Base-by-base conservation (phyloP, 2,797 vertebrate genomes). In the Taenioides sp. region DNA sequence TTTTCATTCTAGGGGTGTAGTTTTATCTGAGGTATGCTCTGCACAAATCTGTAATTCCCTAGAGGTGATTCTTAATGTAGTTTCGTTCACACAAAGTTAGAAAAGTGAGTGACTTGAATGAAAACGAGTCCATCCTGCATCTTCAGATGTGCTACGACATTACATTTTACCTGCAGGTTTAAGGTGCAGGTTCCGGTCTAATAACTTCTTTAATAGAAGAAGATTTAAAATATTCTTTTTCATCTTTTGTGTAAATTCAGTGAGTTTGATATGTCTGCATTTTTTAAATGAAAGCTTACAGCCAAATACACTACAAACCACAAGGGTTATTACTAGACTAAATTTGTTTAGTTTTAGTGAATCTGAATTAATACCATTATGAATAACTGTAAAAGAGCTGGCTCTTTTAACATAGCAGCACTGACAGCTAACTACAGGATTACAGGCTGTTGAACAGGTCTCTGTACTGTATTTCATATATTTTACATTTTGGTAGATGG, bases 41-140 rank as follows among this genome's bases (percentile, higher is more conserved):
- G 78, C 63, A 59, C 31, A 73, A 76, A 71, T 64, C 72, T 52
- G 58, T 60, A 55, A 37, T 58, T 64, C 64, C 69, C 68, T 49
- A n/a, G 17, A 69, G 43, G 23, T 37, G 25, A 49, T 22, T 65
- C 31, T 68, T 78, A 14, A 73, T 72, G 63, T 55, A 58, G 71
- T 77, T 76, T 68, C 49, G 20, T 69, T 31, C 52, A 47, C 73
- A 55, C 73, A 52, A 71, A 65, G 34, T 73, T 70, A 43, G 47
- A 49, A 68, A 73, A 50, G 65, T 11, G 55, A 74, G 61, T 72
- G 75, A 75, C 69, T 74, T 31, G 67, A 84, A 81, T 82, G 47
- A 65, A 63, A 77, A 74, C 81, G 49, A 37, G 27, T 52, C 0
- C 0, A 10, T 71, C 55, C 76, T 17, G 0, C 0, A 16, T 65